A percentile compares a stretch with the other conserved stretches of the same genome.
Conservation (phyloP, 2,888 invertebrate species). For the Aleiodes alternator region DNA sequence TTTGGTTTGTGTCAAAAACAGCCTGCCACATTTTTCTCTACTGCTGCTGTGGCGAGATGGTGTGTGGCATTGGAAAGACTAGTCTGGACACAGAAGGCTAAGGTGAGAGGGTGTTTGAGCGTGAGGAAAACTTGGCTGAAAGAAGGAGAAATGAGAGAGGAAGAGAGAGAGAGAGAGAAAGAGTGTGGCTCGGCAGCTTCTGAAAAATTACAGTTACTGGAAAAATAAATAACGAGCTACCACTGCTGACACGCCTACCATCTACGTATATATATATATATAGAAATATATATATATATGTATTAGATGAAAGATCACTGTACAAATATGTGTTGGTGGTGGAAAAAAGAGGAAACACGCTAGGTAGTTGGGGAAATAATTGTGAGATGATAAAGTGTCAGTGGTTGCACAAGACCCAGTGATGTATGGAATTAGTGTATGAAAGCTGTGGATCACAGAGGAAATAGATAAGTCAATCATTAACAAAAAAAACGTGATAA, state of each 20-base stretch:
- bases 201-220: constrained; percentile 71
- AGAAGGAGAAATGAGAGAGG: constrained; percentile 16
- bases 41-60: constrained; percentile 37
- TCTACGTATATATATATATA: constrained; percentile 60
- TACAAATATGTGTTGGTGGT: constrained; percentile 46
- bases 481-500: neutral
- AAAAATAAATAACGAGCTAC: constrained; percentile 70
- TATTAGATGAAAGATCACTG: constrained; percentile 58
- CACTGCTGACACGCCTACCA: constrained; percentile 61
- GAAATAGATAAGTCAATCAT: constrained; percentile 46
- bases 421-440: constrained; percentile 33
- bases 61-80: constrained; percentile 26
- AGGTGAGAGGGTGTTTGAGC: constrained; percentile 30
- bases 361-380: constrained; percentile 61
- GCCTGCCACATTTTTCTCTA: constrained; percentile 69
- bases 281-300: constrained; percentile 61
- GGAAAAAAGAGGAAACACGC: constrained; percentile 45
- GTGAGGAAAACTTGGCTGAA: constrained; percentile 30
- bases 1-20: constrained; percentile 71
- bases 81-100: constrained; percentile 6
- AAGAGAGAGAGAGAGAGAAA: neutral
- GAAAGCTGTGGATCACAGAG: constrained; percentile 44
- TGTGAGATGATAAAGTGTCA: constrained; percentile 65
- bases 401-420: neutral
- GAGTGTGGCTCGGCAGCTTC: constrained; percentile 58